Conservation (phyloP, 2,888 invertebrate genomes). For the Andrena flavipes region DNA sequence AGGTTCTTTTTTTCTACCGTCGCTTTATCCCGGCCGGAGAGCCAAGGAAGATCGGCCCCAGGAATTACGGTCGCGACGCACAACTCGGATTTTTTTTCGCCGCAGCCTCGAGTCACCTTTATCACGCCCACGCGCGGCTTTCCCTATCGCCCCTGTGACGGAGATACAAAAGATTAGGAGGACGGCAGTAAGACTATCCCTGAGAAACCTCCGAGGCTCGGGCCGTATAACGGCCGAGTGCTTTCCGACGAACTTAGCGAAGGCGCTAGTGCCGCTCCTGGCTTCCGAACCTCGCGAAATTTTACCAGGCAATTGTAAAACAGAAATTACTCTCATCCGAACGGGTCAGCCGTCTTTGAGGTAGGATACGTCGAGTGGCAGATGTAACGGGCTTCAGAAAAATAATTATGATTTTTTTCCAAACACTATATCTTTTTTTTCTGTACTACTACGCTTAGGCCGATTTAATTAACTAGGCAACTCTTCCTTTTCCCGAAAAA, state of each 20-base stretch:
- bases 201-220: background rate
- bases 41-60: constrained; percentile 26
- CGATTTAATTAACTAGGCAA: no score
- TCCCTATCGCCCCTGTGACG: background rate
- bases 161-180: background rate
- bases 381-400: no score
- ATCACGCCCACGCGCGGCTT: constrained; percentile 37
- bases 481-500: no score
- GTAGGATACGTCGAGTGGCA: no score
- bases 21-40: constrained; percentile 32
- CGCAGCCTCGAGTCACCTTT: constrained; percentile 22
- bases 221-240: background rate
- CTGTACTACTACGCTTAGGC: no score
- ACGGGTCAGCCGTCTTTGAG: no score
- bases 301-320: no score
- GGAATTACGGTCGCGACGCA: constrained; percentile 17
- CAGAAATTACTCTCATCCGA: no score
- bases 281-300: no score
- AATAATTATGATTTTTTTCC: no score
- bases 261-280: no score
- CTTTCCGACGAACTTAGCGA: background rate
- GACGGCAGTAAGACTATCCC: background rate
- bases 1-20: constrained; percentile 37
- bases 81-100: background rate
- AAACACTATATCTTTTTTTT: no score